Percentiles rank a stretch among this genome's conserved stretches.
Evolutionary conservation across 2,888 invertebrate genomes (phyloP).

Genomic region (Cephus spinipes): DNA sequence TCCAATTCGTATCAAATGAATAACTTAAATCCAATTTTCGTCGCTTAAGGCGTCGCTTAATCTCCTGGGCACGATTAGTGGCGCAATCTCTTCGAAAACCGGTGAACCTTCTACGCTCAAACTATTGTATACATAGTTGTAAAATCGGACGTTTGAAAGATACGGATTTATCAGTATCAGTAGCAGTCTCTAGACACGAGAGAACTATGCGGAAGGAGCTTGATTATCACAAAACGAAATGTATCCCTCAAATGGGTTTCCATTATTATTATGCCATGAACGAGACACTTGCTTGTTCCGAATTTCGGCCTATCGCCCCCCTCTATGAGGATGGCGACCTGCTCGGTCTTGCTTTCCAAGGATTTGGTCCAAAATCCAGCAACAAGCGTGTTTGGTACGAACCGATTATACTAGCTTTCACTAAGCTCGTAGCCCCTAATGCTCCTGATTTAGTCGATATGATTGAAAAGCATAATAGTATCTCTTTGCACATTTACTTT

Average conservation of each 20-base stretch:
- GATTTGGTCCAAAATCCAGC: conserved; percentile 25
- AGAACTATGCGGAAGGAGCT: not conserved
- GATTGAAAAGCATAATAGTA: conserved; percentile 28
- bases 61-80: no score
- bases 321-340: conserved; percentile 29
- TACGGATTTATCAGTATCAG: no score
- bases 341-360: conserved; percentile 35
- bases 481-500: conserved; percentile 38
- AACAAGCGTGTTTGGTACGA: conserved; percentile 33
- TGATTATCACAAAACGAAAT: not conserved
- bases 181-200: conserved; percentile 2
- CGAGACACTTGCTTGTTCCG: conserved; percentile 21
- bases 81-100: no score
- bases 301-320: conserved; percentile 31
- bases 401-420: conserved; percentile 21
- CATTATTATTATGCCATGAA: conserved; percentile 41
- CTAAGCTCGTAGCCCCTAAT: conserved; percentile 25
- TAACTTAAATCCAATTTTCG: no score
- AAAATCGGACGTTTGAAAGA: no score
- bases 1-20: no score
- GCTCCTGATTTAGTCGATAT: conserved; percentile 25
- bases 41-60: no score
- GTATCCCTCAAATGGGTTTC: conserved; percentile 12
- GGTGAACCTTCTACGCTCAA: no score
- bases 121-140: no score